These are phyloP conservation scores for Herpetotheres cachinnans DNA, from an alignment of 2,113 vertebrate species.

Conservation along the genomic window DNA sequence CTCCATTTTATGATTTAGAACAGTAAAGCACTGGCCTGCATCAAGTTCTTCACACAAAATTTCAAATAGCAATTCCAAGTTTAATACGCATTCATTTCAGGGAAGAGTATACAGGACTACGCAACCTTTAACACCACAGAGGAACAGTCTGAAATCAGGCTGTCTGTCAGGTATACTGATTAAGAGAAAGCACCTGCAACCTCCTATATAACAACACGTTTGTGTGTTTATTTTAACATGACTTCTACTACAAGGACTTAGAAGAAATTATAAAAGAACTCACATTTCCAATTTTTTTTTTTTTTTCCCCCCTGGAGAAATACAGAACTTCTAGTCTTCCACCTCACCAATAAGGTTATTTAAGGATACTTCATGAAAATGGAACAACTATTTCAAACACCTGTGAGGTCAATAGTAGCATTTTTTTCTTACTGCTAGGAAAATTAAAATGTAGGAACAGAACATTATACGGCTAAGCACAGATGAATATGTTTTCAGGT, in stretches of 20 bases:
- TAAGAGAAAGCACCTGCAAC: background rate
- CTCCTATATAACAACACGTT: rapidly evolving
- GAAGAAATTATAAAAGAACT: background rate
- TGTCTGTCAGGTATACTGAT: background rate
- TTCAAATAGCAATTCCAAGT: background rate
- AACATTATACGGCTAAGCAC: background rate
- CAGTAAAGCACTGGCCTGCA: background rate
- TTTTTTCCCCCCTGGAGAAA: background rate
- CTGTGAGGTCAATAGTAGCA: background rate
- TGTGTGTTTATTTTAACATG: background rate
- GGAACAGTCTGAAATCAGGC: background rate
- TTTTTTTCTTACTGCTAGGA: background rate
- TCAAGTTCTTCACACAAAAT: background rate
- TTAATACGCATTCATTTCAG: rapidly evolving
- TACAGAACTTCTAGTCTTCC: background rate
- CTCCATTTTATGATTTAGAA: background rate
- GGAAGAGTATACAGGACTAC: background rate
- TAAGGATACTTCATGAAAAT: background rate
- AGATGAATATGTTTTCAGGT: background rate
- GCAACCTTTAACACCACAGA: background rate
- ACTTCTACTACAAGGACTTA: background rate
- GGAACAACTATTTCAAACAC: background rate
- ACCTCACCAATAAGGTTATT: background rate
- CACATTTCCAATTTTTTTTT: rapidly evolving
- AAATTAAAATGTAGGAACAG: background rate